Evolutionary conservation across 1,140 invertebrate species (phyloP).

Genomic region (Pseudomyrmex sp.): DNA sequence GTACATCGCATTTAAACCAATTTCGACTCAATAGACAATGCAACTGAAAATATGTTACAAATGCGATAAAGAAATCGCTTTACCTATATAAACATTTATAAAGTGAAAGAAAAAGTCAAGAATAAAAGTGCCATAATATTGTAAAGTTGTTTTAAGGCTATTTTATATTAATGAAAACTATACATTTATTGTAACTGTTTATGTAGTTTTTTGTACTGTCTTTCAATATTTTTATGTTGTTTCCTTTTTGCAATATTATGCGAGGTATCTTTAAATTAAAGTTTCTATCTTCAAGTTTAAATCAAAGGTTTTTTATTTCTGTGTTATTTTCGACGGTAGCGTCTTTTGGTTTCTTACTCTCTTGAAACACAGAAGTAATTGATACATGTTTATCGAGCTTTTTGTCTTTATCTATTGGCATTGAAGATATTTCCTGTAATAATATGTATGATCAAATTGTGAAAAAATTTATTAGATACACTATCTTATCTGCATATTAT

Average conservation of each 20-base stretch:
- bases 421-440: neutral
- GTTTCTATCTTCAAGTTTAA: slow-evolving; percentile 35
- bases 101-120: neutral
- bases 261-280: neutral
- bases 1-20: slow-evolving; percentile 60
- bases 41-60: slow-evolving; percentile 29
- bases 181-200: neutral
- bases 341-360: neutral
- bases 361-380: neutral
- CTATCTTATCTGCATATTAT: neutral
- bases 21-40: slow-evolving; percentile 34
- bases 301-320: neutral
- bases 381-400: neutral
- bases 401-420: slow-evolving; percentile 17
- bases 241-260: neutral
- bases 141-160: slow-evolving; percentile 3
- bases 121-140: slow-evolving; percentile 65
- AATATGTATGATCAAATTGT: neutral
- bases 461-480: too few relatives aligned
- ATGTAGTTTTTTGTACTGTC: slow-evolving; percentile 8
- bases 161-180: slow-evolving; percentile 16
- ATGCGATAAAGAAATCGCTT: neutral
- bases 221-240: neutral
- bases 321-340: neutral
- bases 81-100: slow-evolving; percentile 55